These are phyloP conservation scores for Nasonovia ribisnigri DNA, from an alignment of 2,888 invertebrate species.

Conservation along the genomic window DNA sequence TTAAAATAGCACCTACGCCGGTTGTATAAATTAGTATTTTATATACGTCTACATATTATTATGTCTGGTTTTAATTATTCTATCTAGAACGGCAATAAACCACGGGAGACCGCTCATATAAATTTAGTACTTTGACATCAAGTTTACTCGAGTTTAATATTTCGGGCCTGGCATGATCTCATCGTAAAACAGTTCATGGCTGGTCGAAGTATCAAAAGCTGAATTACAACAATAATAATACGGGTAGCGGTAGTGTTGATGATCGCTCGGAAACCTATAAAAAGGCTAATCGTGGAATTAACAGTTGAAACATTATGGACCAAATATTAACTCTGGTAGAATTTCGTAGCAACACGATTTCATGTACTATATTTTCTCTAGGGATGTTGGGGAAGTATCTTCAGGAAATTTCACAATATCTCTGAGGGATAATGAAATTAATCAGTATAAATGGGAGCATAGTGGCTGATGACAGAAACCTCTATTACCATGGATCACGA, in stretches of 20 bases:
- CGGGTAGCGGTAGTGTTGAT: background rate
- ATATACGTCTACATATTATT: background rate
- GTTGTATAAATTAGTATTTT: background rate
- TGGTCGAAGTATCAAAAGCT: background rate
- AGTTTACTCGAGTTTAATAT: background rate
- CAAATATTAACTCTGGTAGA: background rate
- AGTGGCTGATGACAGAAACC: conserved; percentile 28
- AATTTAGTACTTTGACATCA: background rate
- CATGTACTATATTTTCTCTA: background rate
- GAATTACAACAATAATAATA: background rate
- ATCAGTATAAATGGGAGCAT: conserved; percentile 43
- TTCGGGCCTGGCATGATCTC: background rate
- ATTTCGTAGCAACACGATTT: background rate
- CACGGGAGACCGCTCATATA: background rate
- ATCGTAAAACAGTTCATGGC: background rate
- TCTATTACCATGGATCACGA: conserved; percentile 32
- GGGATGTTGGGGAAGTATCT: background rate
- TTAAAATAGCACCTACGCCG: background rate
- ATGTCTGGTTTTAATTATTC: background rate
- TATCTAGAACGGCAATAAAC: background rate
- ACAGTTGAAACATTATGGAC: background rate
- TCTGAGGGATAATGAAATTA: conserved; percentile 51
- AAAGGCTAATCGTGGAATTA: conserved; percentile 9
- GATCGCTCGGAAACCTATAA: background rate
- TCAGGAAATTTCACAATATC: conserved; percentile 17